Conservation (phyloP, 2,888 invertebrate species). For the Cryptocephalus primarius region DNA sequence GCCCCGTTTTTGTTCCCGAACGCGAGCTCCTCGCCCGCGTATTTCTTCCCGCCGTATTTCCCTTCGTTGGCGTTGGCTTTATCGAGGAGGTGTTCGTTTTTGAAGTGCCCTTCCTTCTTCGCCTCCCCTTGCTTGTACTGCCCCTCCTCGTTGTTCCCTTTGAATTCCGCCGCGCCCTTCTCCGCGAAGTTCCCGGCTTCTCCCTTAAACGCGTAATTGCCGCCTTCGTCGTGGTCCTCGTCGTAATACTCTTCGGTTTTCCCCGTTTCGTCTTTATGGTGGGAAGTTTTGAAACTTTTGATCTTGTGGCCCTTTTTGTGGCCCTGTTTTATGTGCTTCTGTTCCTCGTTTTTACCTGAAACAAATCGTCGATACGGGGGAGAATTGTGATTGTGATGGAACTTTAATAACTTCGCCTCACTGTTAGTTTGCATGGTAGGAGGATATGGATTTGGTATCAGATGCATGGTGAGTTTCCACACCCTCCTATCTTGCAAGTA, state of each 20-base stretch:
- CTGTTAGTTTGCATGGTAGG: background rate
- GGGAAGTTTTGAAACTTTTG: slow-evolving; percentile 53
- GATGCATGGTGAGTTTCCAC: no score
- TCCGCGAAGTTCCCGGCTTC: slow-evolving; percentile 48
- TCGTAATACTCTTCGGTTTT: slow-evolving; percentile 54
- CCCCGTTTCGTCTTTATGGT: slow-evolving; percentile 54
- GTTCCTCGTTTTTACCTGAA: slow-evolving; percentile 42
- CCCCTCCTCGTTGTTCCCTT: slow-evolving; percentile 48
- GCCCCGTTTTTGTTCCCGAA: slow-evolving; percentile 49
- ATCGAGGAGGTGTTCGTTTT: slow-evolving; percentile 44
- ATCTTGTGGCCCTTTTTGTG: slow-evolving; percentile 53
- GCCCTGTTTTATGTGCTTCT: slow-evolving; percentile 44
- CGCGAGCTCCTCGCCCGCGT: slow-evolving; percentile 45
- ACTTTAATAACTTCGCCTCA: background rate
- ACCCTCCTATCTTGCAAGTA: no score
- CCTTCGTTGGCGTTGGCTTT: slow-evolving; percentile 51
- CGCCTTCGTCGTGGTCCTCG: slow-evolving; percentile 52
- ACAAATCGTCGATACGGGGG: no score
- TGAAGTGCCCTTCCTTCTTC: slow-evolving; percentile 49
- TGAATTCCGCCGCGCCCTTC: slow-evolving; percentile 45
- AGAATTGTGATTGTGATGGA: no score
- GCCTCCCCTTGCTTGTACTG: slow-evolving; percentile 45
- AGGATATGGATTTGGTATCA: no score
- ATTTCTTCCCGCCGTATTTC: slow-evolving; percentile 48
- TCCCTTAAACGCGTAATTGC: slow-evolving; percentile 45